Evolutionary conservation across 2,797 vertebrate species (phyloP), one percentile per base, ranked within the genome.

Genomic region (Mus caroli): DNA sequence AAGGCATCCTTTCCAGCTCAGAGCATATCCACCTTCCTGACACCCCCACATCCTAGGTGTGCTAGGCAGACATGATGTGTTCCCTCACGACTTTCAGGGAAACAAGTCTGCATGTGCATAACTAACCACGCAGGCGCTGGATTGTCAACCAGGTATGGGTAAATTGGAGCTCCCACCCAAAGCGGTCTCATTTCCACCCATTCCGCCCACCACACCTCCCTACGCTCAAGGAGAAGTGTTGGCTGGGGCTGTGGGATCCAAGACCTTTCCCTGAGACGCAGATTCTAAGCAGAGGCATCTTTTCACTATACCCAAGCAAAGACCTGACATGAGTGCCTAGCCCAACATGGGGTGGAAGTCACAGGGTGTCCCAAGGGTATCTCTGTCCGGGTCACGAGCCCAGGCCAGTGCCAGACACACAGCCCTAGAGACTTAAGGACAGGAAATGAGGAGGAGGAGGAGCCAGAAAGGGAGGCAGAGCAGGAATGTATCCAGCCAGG

Each of bases 391-490:
- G 93, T 97, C 94, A 96, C 58, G 64, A 95, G 91, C 96, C 93
- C 79, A 93, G 62, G 22, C 62, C 82, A 26, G 76, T 85, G 95
- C 91, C 96, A 97, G 92, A 97, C 75, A 87, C 82, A 88, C 34
- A 95, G 62, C 94, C 96, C 92, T 90, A 67, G 94, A 97, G 97
- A 96, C 92, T 97, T 87, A 88, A 94, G 8, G 24, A 96, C 94
- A 98, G 97, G 97, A 98, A 97, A 97, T 77, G 60, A 96, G 92
- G 94, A 96, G 96, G 95, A 95, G 96, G 93, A 94, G 96, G 95
- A 90, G 96, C 69, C 71, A 6, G 87, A 92, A 94, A 94, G 90
- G 86, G 93, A 97, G 94, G 96, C 96, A 97, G 94, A 92, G 86
- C 78, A 97, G 97, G 97, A 97, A 94, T 95, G 88, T 96, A 60